These are phyloP conservation scores for Petrocephalus zakoni DNA, from an alignment of 2,113 vertebrate genomes.

Conservation along the genomic window DNA sequence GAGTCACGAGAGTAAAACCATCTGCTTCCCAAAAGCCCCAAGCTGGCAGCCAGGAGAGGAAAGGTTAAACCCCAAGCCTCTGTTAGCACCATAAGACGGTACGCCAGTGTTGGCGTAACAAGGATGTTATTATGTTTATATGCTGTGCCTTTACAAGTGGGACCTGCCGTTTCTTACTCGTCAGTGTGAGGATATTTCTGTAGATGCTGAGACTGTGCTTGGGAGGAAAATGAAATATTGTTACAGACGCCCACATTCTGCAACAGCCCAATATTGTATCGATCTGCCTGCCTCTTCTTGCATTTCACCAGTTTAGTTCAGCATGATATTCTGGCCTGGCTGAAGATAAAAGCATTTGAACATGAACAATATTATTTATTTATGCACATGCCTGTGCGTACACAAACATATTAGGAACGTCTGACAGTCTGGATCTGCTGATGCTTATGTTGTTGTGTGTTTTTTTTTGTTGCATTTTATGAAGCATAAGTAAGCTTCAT, in stretches of 20 bases:
- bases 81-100: background rate
- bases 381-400: background rate
- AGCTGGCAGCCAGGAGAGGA: background rate
- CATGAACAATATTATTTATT: background rate
- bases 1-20: background rate
- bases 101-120: background rate
- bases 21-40: background rate
- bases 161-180: background rate
- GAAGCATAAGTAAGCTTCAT: background rate
- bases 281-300: background rate
- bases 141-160: background rate
- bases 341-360: background rate
- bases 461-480: background rate
- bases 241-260: constrained; percentile 5
- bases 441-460: background rate
- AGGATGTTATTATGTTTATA: background rate
- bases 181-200: background rate
- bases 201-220: background rate
- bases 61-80: background rate
- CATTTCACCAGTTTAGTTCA: background rate
- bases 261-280: background rate
- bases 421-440: background rate
- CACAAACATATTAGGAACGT: background rate
- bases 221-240: background rate
- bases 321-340: background rate